Percentiles rank a stretch among this genome's conserved stretches.
These are phyloP conservation scores for Pseudobourletiella spinata DNA, from an alignment of 1,140 invertebrate genomes.

Conservation along the genomic window DNA sequence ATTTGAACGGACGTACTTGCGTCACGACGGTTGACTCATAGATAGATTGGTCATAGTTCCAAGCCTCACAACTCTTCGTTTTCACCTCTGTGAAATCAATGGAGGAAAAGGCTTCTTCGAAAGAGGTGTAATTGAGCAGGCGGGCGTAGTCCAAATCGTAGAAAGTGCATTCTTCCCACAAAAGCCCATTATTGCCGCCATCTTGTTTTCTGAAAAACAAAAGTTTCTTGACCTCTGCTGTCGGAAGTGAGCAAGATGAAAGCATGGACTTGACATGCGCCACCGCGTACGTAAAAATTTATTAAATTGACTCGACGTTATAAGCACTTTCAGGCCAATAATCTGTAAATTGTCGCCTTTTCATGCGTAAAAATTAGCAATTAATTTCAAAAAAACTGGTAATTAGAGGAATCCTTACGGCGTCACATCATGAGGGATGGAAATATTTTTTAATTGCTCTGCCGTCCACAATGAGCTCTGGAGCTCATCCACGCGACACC, in stretches of 20 bases:
- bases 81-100: slow-evolving; percentile 4
- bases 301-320: no score
- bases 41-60: slow-evolving; percentile 28
- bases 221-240: no score
- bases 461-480: slow-evolving; percentile 20
- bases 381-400: no score
- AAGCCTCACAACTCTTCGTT: slow-evolving; percentile 12
- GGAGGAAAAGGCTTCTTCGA: slow-evolving; percentile 16
- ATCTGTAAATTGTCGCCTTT: no score
- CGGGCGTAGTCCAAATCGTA: slow-evolving; percentile 22
- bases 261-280: no score
- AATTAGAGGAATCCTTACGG: no score
- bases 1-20: slow-evolving; percentile 15
- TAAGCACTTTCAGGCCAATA: no score
- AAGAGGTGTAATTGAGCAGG: neutral
- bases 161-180: slow-evolving; percentile 16
- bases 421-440: no score
- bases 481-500: slow-evolving; percentile 35
- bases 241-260: no score
- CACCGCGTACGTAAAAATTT: no score
- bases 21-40: slow-evolving; percentile 19
- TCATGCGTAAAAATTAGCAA: no score
- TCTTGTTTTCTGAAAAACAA: neutral
- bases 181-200: no score
- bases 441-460: slow-evolving; percentile 26